Base-by-base conservation (phyloP, 1,140 invertebrate species). In the Drosophila kurseongensis region DNA sequence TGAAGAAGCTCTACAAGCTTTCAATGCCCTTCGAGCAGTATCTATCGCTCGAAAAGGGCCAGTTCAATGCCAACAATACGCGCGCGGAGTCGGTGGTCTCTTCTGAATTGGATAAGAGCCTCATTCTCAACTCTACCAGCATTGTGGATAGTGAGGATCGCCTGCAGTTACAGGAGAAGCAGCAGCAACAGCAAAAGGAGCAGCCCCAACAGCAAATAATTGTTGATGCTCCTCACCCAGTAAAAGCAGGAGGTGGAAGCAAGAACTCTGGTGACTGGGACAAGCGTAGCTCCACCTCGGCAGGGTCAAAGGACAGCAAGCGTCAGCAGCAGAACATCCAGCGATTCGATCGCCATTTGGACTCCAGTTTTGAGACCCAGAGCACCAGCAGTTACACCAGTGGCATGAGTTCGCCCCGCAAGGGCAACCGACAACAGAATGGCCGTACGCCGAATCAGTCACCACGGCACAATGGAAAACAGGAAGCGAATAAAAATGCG, bases 11-110 rank as follows among this genome's bases (percentile, higher is more conserved):
- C 0, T 92, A 91, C 56, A 92, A 92, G 23, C 57, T 92, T 8
- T 91, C 80, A 1, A 90, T 92, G 80, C 91, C 91, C 7, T 91
- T 91, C 10, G 91, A 92, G 35, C 78, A 92, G 58, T 92, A 92
- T 58, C 65, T 92, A 0, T 74, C 90, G 9, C 44, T 92, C 50
- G 91, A 92, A 50, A 92, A 92, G 69, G 91, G 90, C 0, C 90
- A 90, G 13, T 92, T 92, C 7, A 91, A 91, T 77, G 45, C 69
- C 14, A 77, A 54, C 27, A 61, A 65, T 1, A 75, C 78, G 0
- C 84, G 74, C 2, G 69, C 78, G 7, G 72, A 83, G 14, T 72
- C 83, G 0, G 14, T 56, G 9, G 50, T 59, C 13, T 90, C 82
- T 9, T 61, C 81, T 38, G 14, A 81, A 12, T 51, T 77, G 36